phyloP scores from a whole-genome alignment of 2,113 vertebrate genomes.

The Oreochromis niloticus region DNA sequence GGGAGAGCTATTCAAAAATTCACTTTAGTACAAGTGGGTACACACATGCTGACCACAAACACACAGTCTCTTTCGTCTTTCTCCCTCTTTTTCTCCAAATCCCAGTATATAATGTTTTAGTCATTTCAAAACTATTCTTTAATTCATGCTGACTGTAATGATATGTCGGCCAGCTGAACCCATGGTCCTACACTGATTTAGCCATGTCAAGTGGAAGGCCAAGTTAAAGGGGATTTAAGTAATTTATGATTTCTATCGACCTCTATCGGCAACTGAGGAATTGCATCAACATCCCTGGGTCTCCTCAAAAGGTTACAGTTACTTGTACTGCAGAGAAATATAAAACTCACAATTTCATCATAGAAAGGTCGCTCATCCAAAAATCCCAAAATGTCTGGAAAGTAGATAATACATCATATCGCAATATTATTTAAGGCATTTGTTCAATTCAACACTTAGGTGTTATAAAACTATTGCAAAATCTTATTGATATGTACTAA shows the following conservation, averaged over 20 bases:
- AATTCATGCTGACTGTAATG: conserved; percentile 12
- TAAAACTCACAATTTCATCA: conserved; percentile 13
- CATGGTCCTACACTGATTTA: not conserved
- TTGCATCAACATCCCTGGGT: conserved; percentile 1
- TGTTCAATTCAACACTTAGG: not conserved
- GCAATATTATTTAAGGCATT: not conserved
- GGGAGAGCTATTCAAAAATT: conserved; percentile 17
- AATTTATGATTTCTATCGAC: conserved; percentile 43
- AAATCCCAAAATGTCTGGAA: not conserved
- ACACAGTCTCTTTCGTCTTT: not conserved
- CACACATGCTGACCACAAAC: conserved; percentile 9
- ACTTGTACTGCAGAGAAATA: not conserved
- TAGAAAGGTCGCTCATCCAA: not conserved
- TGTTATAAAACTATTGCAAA: not conserved
- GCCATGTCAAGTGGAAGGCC: conserved; percentile 15
- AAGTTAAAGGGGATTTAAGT: conserved; percentile 33
- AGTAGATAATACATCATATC: not conserved
- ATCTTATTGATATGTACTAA: not conserved
- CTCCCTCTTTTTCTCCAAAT: not conserved
- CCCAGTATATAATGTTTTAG: conserved; percentile 27
- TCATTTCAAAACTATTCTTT: conserved; percentile 12
- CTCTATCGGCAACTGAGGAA: not conserved
- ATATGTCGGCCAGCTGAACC: conserved; percentile 1
- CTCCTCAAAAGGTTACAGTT: not conserved
- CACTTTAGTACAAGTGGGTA: conserved; percentile 25